Evolutionary conservation across 1,140 invertebrate genomes (phyloP).

Genomic region (Drosophila obscura): DNA sequence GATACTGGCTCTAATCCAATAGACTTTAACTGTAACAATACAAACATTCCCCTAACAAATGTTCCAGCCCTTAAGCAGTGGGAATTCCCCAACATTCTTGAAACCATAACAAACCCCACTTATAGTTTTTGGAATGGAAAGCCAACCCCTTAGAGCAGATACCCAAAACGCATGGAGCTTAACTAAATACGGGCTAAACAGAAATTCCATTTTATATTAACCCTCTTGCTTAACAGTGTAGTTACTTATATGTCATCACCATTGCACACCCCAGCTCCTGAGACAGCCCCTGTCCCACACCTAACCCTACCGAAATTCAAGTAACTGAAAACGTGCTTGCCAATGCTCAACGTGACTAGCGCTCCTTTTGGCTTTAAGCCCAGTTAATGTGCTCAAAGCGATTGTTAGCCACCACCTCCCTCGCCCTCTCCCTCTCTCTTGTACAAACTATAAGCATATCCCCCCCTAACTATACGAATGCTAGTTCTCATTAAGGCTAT

Average conservation of each 20-base stretch:
- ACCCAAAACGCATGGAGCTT: conserved; percentile 49
- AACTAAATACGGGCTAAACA: conserved; percentile 50
- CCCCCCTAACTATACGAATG: conserved; percentile 29
- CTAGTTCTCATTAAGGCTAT: conserved; percentile 62
- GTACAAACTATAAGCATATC: conserved; percentile 35
- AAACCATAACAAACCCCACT: not conserved
- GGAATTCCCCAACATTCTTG: not conserved
- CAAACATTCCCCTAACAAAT: conserved; percentile 3
- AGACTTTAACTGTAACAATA: too few species aligned
- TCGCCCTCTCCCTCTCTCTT: conserved; percentile 10
- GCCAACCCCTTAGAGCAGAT: conserved; percentile 2
- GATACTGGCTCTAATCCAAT: too few species aligned
- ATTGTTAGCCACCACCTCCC: conserved; percentile 22
- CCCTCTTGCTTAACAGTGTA: conserved; percentile 56
- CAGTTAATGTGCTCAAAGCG: conserved; percentile 42
- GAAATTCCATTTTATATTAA: conserved; percentile 55
- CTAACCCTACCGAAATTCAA: conserved; percentile 22
- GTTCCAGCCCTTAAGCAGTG: not conserved
- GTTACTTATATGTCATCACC: conserved; percentile 66
- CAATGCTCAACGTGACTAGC: conserved; percentile 67
- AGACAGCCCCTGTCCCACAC: conserved; percentile 3
- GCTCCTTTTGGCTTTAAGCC: conserved; percentile 64
- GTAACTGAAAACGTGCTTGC: conserved; percentile 69
- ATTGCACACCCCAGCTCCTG: conserved; percentile 8
- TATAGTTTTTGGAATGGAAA: too few species aligned